phyloP scores from a whole-genome alignment of 2,113 vertebrate genomes.

The Nipponia nippon region DNA sequence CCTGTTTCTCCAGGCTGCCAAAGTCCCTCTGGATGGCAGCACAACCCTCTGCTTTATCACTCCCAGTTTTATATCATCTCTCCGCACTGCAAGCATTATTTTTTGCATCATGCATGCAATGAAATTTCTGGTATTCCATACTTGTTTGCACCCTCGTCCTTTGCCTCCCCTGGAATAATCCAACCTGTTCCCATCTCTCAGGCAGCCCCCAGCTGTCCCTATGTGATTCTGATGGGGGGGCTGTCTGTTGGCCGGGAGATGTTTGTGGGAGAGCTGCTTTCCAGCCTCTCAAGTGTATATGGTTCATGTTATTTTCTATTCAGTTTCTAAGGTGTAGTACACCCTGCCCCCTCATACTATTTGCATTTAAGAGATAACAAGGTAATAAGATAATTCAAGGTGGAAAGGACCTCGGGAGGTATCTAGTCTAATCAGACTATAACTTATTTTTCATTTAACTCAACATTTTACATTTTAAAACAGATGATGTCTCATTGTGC shows the following conservation, averaged over 20 bases:
- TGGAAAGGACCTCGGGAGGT: background rate
- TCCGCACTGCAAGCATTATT: accelerated
- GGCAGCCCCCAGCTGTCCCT: background rate
- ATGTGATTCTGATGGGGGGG: background rate
- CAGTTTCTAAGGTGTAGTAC: background rate
- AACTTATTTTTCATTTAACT: background rate
- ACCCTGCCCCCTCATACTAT: no score
- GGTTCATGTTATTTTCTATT: background rate
- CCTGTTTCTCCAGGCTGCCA: background rate
- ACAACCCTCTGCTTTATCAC: constrained; percentile 1
- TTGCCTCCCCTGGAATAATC: background rate
- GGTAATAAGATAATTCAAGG: background rate
- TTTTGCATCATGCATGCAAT: accelerated
- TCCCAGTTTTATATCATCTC: background rate
- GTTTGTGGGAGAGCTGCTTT: background rate
- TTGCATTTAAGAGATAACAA: background rate
- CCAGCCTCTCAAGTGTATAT: background rate
- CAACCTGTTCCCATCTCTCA: background rate
- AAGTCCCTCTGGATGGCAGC: constrained; percentile 59
- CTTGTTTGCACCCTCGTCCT: background rate
- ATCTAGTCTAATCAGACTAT: background rate
- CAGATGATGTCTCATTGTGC: no score
- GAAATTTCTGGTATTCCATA: background rate
- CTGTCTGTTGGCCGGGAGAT: background rate
- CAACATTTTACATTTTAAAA: background rate